Base-by-base conservation (phyloP, 2,888 invertebrate species). In the Hemistola chrysoprasaria region DNA sequence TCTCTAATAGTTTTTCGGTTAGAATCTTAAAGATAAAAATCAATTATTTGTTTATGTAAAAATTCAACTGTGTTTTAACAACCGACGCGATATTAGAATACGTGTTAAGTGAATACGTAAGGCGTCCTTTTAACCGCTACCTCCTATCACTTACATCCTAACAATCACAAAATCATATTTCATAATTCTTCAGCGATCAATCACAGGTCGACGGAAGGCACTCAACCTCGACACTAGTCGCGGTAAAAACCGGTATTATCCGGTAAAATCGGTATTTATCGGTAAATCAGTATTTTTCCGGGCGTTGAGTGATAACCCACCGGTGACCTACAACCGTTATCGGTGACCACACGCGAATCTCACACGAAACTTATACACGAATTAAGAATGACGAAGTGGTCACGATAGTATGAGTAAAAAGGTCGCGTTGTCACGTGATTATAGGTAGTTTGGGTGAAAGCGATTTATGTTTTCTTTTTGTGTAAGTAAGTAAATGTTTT, bases 171-270 rank as follows among this genome's bases (percentile, higher is more conserved):
- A 82, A 81, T 80, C 77, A 84, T 84, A 83, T 83, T 82, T 85
- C 83, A 85, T 83, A 84, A 85, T 85, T 78, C 77, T 71, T 61
- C 59, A 56, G 62, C 82, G 68, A 87, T 87, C 86, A 82, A 87
- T 86, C 85, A 77, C 78, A 48, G 71, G 65, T 68, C 72, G 71
- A 67, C 82, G 82, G 85, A 84, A 86, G 78, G 71, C 77, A 81
- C 83, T 84, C 82, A 62, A 74, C 75, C 78, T 68, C 71, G 41
- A 16, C 38, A 39, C 38, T 44, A 39, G 16, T 38, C 30, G 30
- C 24, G 34, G 27, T 29, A 37, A 28, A 35, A 44, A 39, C 33
- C 30, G 38, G 34, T 34, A 43, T 44, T 34, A 34, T 44, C 30
- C 34, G 29, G 42, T 38, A 43, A 37, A 37, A 31, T 25, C 41